Base-by-base conservation (phyloP, 2,888 invertebrate genomes). In the Notocelia uddmanniana region DNA sequence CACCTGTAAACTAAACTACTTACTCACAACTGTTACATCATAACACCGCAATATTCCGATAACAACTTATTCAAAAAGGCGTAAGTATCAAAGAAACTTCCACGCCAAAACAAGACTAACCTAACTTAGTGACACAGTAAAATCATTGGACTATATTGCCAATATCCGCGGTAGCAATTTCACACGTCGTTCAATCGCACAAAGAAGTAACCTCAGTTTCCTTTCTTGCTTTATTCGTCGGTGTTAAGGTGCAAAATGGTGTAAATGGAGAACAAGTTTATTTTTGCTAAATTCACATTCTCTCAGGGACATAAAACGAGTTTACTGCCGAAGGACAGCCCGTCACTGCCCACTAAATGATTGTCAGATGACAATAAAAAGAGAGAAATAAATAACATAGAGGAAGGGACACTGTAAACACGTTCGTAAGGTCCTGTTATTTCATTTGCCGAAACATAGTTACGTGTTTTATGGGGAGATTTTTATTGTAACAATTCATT, bases 311-410 rank as follows among this genome's bases (percentile, higher is more conserved):
- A 68, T 72, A 72, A 72, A 72, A 72, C 60, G 67, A 72, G 72
- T 72, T 72, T 72, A 72, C 72, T 68, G 26, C 72, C 67, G 72
- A 72, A 72, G 72, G 72, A 72, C 67, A 57, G 67, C 34, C 68
- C 68, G 67, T 62, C 72, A 68, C 72, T 72, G 72, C 62, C 72
- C 72, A 72, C 72, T 72, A 72, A 72, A 72, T 72, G 72, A 72
- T 72, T 72, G 72, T 72, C 72, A 72, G 72, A 72, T 72, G 72
- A 62, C 67, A 72, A 62, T 72, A 72, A 68, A 72, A 68, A 68
- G 67, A 72, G 60, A 57, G 19, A 68, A 68, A 68, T 72, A 72
- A 68, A 60, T 67, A 62, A 62, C 55, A 60, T 1, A 45, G 68
- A 54, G 31, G 55, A 48, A 19, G 67, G 64, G 67, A 57, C 52